Percentiles rank a stretch among this genome's conserved stretches.
Conservation (phyloP, 2,797 vertebrate species). For the Pangasius macronema region DNA sequence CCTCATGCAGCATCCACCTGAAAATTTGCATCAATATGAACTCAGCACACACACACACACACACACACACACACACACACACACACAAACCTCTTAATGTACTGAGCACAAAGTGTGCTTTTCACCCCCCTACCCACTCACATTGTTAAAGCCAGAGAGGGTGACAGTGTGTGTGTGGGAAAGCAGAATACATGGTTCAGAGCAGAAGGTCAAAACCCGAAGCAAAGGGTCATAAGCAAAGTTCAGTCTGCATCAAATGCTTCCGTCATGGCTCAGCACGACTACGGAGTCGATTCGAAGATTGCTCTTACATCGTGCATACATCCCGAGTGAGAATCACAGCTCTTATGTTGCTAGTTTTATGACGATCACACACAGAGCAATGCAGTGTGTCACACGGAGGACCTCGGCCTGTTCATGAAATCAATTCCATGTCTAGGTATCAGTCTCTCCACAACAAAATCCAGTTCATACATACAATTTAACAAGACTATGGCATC, state of each 20-base stretch:
- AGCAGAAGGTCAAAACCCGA: slow-evolving; percentile 14
- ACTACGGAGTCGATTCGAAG: not conserved
- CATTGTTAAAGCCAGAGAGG: slow-evolving; percentile 11
- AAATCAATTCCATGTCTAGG: not conserved
- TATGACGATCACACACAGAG: not conserved
- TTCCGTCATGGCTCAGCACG: not conserved
- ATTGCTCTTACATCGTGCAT: not conserved
- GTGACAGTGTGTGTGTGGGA: not conserved
- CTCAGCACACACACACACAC: slow-evolving; percentile 20
- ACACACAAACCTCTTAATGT: slow-evolving; percentile 1
- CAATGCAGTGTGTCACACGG: not conserved
- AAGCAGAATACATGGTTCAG: not conserved
- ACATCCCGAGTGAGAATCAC: not conserved
- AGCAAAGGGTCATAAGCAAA: not conserved
- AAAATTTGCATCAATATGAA: slow-evolving; percentile 67
- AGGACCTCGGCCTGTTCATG: not conserved
- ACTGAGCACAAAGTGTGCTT: not conserved
- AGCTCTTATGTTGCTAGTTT: not conserved
- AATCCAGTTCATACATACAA: not conserved
- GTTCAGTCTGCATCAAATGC: not conserved
- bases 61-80: slow-evolving; percentile 26
- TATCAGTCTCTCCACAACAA: not conserved
- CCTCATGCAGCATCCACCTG: slow-evolving; percentile 70
- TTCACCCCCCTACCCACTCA: slow-evolving; percentile 4
- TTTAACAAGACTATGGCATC: not conserved